Percentiles rank a stretch among this genome's conserved stretches.
phyloP scores from a whole-genome alignment of 2,888 invertebrate genomes.

The Sphecodes monilicornis region DNA sequence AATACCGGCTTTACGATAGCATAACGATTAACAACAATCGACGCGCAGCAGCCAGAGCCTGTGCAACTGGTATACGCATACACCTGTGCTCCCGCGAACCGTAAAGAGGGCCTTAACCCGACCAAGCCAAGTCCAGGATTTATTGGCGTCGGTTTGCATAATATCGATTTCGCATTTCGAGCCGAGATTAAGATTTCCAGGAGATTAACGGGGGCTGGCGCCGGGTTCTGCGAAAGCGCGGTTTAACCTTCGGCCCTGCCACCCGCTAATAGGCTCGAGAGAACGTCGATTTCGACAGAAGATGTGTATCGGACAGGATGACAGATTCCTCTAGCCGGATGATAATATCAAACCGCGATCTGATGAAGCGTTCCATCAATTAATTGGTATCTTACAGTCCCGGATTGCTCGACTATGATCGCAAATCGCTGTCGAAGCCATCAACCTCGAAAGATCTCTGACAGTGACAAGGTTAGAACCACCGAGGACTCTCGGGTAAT shows the following conservation, averaged over 20 bases:
- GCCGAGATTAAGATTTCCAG: constrained; percentile 79
- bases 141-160: constrained; percentile 77
- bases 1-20: constrained; percentile 43
- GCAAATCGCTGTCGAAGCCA: constrained; percentile 4
- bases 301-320: constrained; percentile 40
- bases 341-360: constrained; percentile 38
- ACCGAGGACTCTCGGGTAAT: neutral
- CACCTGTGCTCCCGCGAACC: neutral
- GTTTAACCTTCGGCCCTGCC: constrained; percentile 17
- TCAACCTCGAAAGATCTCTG: neutral
- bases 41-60: neutral
- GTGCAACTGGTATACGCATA: constrained; percentile 22
- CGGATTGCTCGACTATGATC: neutral
- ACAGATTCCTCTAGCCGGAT: constrained; percentile 37
- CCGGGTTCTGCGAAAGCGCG: constrained; percentile 33
- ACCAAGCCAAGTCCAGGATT: constrained; percentile 59
- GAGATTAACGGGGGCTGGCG: constrained; percentile 75
- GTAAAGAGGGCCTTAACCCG: constrained; percentile 44
- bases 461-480: neutral
- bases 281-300: constrained; percentile 25
- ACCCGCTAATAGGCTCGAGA: neutral
- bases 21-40: constrained; percentile 61
- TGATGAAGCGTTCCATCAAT: constrained; percentile 37
- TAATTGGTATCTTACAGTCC: constrained; percentile 38
- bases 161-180: constrained; percentile 79